Base-by-base conservation (phyloP, 30 jellyfish, hydroid and myxozoan genomes). In the Pseudorhiza aurosa region DNA sequence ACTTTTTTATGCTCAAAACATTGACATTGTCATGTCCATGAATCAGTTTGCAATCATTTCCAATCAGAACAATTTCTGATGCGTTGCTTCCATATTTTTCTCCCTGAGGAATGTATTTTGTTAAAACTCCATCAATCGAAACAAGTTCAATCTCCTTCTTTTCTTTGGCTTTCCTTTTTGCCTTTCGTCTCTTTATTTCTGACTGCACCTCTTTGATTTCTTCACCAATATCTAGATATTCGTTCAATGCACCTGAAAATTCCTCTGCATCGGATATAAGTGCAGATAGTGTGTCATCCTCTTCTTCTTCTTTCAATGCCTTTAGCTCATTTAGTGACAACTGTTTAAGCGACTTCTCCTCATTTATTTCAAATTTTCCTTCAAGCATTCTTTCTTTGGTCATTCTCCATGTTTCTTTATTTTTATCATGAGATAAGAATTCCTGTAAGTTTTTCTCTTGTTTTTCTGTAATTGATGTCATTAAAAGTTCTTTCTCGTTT, bases 191-290 rank as follows among this genome's bases (percentile, higher is more conserved):
- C 58, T 58, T 29, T 2, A 76, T 58, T 30, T 76, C 71, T n/a
- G 80, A 24, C 59, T 82, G 50, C 12, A 82, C 63, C 17, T 55
- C 57, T 15, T 40, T 18, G 10, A 82, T 68, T 68, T 56, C 94
- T 22, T 53, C 30, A 26, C 68, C 87, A 4, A 67, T 35, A 7
- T 56, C 55, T 15, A 68, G 14, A 39, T 12, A 69, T 28, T 65
- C 77, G 8, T 68, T 51, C 1, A 82, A n/a, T 4, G 39, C 14
- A 4, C 39, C 56, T 19, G 65, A 29, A 73, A 82, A 57, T 39
- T 68, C 94, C 27, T 58, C 62, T 4, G 75, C 68, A 31, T 68
- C 94, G 3, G 80, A 36, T n/a, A 57, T 29, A 4, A 43, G 31
- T 17, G 30, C 36, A 3, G 80, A 33, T 51, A 76, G 40, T 5